Evolutionary conservation across 2,888 invertebrate species (phyloP).

Genomic region (Rambutsinella grinnellia): DNA sequence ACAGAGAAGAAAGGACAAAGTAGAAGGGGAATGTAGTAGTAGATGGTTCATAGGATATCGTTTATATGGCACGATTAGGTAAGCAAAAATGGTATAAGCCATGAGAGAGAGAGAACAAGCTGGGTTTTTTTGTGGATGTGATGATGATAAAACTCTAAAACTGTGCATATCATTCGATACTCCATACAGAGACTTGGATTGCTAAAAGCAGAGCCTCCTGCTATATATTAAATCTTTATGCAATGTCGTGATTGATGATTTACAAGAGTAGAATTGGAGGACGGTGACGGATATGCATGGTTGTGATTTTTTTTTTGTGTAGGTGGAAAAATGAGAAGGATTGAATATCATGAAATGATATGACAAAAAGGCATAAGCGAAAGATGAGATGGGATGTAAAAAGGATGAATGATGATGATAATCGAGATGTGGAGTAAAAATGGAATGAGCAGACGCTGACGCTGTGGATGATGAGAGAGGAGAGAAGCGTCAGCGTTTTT

Average conservation of each 20-base stretch:
- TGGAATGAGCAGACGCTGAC: too few species aligned
- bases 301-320: background rate
- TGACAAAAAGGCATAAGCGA: background rate
- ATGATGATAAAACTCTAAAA: background rate
- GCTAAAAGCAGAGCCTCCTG: background rate
- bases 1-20: background rate
- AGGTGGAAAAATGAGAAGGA: background rate
- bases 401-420: too few species aligned
- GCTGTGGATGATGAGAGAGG: background rate
- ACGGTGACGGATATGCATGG: background rate
- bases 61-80: background rate
- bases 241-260: background rate
- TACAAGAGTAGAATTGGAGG: background rate
- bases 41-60: background rate
- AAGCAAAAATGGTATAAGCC: background rate
- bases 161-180: background rate
- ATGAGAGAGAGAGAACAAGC: background rate
- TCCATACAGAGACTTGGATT: background rate
- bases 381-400: background rate
- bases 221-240: background rate
- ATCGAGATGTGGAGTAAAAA: too few species aligned
- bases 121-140: constrained; percentile 24
- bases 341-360: constrained; percentile 21
- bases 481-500: background rate
- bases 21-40: background rate